These are phyloP conservation scores for Sceloporus tristichus DNA, from an alignment of 2,113 vertebrate genomes.

Conservation along the genomic window DNA sequence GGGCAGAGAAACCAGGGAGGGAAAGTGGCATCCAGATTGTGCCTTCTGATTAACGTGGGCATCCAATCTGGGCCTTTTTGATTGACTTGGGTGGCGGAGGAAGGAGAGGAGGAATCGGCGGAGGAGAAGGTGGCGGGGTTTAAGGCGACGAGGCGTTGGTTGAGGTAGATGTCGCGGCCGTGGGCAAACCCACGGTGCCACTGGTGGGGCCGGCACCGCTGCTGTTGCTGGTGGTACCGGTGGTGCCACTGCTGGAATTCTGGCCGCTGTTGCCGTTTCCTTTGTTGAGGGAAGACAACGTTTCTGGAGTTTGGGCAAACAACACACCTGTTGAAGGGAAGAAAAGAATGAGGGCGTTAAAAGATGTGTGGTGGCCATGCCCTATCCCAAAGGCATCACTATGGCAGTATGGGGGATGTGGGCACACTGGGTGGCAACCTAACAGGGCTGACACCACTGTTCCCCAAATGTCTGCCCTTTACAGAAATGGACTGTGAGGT, in stretches of 20 bases:
- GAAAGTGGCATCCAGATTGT: neutral
- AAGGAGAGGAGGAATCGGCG: neutral
- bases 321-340: conserved; percentile 84
- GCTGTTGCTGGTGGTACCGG: conserved; percentile 59
- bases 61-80: neutral
- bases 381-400: too few species aligned
- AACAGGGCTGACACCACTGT: too few species aligned
- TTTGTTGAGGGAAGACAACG: conserved; percentile 82
- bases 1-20: neutral
- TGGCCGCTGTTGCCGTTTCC: conserved; percentile 48
- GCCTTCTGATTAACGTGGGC: neutral
- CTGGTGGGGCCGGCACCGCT: conserved; percentile 44
- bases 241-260: conserved; percentile 19
- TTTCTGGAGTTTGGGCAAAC: conserved; percentile 89
- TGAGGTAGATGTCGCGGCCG: conserved; percentile 88
- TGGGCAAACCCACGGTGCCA: conserved; percentile 52
- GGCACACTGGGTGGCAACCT: too few species aligned
- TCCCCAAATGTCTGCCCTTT: too few species aligned
- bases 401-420: too few species aligned
- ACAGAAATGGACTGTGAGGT: too few species aligned
- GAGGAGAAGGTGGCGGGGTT: conserved; percentile 13
- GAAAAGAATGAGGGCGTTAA: neutral
- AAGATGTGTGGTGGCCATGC: accelerated
- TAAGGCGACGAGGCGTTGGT: conserved; percentile 87
- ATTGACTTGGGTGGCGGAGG: too few species aligned